Percentiles rank a stretch among this genome's conserved stretches.
phyloP scores from a whole-genome alignment of 2,888 invertebrate species.

The Euplagia quadripunctaria region DNA sequence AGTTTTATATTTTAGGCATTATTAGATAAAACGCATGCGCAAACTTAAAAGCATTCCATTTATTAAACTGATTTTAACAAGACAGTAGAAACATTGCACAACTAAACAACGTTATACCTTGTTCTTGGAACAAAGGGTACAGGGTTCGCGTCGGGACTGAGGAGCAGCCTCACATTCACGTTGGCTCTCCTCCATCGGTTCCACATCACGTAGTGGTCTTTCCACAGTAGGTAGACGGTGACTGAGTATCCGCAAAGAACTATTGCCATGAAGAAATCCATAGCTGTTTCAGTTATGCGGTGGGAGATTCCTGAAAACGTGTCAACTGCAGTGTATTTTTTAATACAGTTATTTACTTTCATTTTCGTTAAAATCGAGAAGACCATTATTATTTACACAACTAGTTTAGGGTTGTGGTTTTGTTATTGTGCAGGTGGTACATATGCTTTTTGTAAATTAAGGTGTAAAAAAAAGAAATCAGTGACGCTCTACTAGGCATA shows the following conservation, averaged over 20 bases:
- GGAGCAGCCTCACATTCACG: conserved; percentile 88
- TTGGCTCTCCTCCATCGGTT: conserved; percentile 90
- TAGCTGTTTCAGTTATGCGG: conserved; percentile 88
- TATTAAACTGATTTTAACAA: conserved; percentile 46
- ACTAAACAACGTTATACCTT: conserved; percentile 78
- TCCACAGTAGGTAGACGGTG: conserved; percentile 89
- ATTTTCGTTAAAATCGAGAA: not conserved
- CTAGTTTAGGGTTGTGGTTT: too few species aligned
- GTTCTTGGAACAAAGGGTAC: conserved; percentile 78
- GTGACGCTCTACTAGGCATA: too few species aligned
- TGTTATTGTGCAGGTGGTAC: not conserved
- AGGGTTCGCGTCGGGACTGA: conserved; percentile 84
- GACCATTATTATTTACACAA: too few species aligned
- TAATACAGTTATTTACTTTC: conserved; percentile 13
- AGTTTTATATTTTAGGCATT: not conserved
- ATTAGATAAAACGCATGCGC: conserved; percentile 2
- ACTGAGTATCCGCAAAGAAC: conserved; percentile 89
- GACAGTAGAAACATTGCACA: conserved; percentile 39
- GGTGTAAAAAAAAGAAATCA: too few species aligned
- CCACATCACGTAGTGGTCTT: conserved; percentile 90
- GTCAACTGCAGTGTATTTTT: conserved; percentile 24
- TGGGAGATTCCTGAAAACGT: conserved; percentile 79
- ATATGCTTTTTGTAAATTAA: not conserved
- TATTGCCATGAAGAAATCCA: conserved; percentile 89
- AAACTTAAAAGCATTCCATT: conserved; percentile 41